phyloP scores from a whole-genome alignment of 1,140 invertebrate genomes.

The Trissolcus basalis region DNA sequence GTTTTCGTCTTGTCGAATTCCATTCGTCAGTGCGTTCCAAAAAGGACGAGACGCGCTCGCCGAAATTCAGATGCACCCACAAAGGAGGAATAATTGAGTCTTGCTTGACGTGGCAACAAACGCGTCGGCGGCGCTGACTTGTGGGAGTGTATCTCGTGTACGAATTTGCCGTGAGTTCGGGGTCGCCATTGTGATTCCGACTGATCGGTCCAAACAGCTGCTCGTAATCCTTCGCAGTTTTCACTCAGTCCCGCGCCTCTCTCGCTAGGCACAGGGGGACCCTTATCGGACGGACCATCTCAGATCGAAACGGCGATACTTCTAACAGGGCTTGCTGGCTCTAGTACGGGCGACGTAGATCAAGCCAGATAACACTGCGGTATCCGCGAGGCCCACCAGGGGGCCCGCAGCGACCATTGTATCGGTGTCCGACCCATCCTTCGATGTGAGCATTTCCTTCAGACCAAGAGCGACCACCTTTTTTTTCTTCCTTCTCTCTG shows the following conservation, averaged over 20 bases:
- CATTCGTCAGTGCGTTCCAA: slow-evolving; percentile 3
- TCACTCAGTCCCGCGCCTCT: slow-evolving; percentile 40
- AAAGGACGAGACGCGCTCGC: neutral
- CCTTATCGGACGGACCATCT: slow-evolving; percentile 68
- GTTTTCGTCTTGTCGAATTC: slow-evolving; percentile 6
- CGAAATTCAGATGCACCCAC: slow-evolving; percentile 20
- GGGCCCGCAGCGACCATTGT: slow-evolving; percentile 66
- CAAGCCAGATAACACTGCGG: slow-evolving; percentile 67
- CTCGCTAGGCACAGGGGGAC: slow-evolving; percentile 46
- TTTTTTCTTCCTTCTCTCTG: slow-evolving; percentile 17
- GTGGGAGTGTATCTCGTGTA: slow-evolving; percentile 43
- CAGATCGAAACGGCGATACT: slow-evolving; percentile 70
- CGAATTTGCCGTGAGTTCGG: slow-evolving; percentile 50
- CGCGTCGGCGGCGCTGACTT: slow-evolving; percentile 56
- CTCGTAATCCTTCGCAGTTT: slow-evolving; percentile 67
- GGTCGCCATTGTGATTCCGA: slow-evolving; percentile 64
- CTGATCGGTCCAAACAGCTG: slow-evolving; percentile 65
- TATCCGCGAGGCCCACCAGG: slow-evolving; percentile 70
- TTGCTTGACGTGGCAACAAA: slow-evolving; percentile 56
- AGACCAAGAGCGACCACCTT: slow-evolving; percentile 14
- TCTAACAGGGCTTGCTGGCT: slow-evolving; percentile 71
- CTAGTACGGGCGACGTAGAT: slow-evolving; percentile 62
- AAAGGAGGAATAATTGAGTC: slow-evolving; percentile 28
- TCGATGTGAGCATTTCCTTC: slow-evolving; percentile 21
- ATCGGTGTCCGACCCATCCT: slow-evolving; percentile 36